These are phyloP conservation scores for Leucoma salicis DNA, from an alignment of 2,888 invertebrate species.

Conservation along the genomic window DNA sequence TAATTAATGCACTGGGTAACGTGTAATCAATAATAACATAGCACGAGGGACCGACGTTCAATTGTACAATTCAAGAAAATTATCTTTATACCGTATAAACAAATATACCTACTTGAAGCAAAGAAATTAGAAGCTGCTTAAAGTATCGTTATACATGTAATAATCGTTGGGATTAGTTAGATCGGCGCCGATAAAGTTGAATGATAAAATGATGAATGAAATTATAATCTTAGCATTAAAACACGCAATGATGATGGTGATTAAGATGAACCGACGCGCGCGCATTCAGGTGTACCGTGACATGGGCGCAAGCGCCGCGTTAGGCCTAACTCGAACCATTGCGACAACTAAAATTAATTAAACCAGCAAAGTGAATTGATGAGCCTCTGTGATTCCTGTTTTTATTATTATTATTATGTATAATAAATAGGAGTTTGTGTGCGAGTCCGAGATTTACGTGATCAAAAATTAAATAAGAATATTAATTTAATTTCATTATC, in stretches of 20 bases:
- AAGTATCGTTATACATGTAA: constrained; percentile 74
- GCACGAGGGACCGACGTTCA: constrained; percentile 57
- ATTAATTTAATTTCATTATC: constrained; percentile 62
- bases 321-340: constrained; percentile 73
- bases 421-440: constrained; percentile 20
- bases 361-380: constrained; percentile 56
- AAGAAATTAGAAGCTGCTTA: constrained; percentile 66
- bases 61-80: constrained; percentile 59
- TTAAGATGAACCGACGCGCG: constrained; percentile 53
- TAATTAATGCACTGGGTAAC: constrained; percentile 70
- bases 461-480: too few species aligned
- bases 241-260: constrained; percentile 63
- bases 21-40: constrained; percentile 72
- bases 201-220: constrained; percentile 70
- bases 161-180: constrained; percentile 72
- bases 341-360: constrained; percentile 66
- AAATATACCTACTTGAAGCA: constrained; percentile 59
- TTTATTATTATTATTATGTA: constrained; percentile 27
- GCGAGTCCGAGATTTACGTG: too few species aligned
- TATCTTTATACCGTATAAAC: constrained; percentile 64
- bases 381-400: constrained; percentile 49
- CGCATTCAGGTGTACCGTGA: constrained; percentile 56
- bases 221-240: constrained; percentile 73
- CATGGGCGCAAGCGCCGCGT: constrained; percentile 57
- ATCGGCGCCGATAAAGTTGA: constrained; percentile 67